phyloP scores from a whole-genome alignment of 1,140 invertebrate species.

The Drosophila murphyi region DNA sequence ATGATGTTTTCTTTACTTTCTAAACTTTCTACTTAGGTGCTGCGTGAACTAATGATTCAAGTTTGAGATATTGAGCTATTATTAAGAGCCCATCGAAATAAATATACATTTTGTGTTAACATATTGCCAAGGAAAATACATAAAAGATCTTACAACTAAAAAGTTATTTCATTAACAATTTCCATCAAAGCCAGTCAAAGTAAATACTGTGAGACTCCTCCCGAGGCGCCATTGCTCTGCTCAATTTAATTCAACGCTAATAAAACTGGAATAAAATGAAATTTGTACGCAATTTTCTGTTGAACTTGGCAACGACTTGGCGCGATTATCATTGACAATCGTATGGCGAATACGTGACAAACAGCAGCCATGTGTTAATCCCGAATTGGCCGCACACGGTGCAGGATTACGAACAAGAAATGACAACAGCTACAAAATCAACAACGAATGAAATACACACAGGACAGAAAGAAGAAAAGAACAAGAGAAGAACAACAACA shows the following conservation, averaged over 20 bases:
- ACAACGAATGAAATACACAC: conserved; percentile 21
- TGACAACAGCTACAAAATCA: conserved; percentile 26
- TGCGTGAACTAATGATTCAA: not conserved
- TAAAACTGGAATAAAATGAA: conserved; percentile 72
- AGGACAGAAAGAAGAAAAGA: conserved; percentile 67
- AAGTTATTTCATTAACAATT: conserved; percentile 82
- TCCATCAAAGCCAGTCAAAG: conserved; percentile 60
- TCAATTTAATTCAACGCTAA: conserved; percentile 80
- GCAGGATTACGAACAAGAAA: conserved; percentile 26
- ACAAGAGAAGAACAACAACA: conserved; percentile 3
- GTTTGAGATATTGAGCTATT: not conserved
- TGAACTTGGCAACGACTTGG: conserved; percentile 41
- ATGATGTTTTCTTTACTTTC: too few relatives aligned
- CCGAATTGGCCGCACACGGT: conserved; percentile 29
- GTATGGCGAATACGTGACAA: conserved; percentile 49
- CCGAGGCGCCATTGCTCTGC: conserved; percentile 46
- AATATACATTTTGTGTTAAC: conserved; percentile 50
- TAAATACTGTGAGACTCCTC: conserved; percentile 14
- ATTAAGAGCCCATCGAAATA: conserved; percentile 18
- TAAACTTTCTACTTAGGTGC: too few relatives aligned
- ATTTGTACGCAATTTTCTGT: conserved; percentile 55
- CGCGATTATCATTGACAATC: conserved; percentile 58
- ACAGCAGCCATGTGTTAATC: conserved; percentile 67
- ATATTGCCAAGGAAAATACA: conserved; percentile 39
- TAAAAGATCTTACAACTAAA: conserved; percentile 73